Conservation (phyloP, 2,888 invertebrate species). For the Neuroscelio doddi region DNA sequence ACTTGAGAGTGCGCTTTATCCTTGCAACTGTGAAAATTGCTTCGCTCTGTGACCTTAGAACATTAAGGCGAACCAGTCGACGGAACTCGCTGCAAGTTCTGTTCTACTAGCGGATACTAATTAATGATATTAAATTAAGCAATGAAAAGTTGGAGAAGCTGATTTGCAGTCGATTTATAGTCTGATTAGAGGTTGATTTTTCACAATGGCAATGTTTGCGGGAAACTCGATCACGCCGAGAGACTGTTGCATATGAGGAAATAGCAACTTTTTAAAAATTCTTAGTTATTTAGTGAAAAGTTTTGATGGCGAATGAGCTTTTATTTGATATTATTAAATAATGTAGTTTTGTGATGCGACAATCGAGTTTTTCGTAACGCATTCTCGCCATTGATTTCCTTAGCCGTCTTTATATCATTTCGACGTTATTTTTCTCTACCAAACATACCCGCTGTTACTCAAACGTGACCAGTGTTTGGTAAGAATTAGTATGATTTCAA, state of each 20-base stretch:
- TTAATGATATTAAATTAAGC: constrained; percentile 62
- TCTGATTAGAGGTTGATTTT: constrained; percentile 37
- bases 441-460: constrained; percentile 55
- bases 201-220: constrained; percentile 28
- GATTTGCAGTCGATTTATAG: constrained; percentile 58
- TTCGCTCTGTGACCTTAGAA: constrained; percentile 56
- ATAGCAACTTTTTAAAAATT: constrained; percentile 44
- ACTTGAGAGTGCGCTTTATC: constrained; percentile 18
- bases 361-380: constrained; percentile 23
- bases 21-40: constrained; percentile 38
- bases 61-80: constrained; percentile 52
- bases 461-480: constrained; percentile 56
- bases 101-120: constrained; percentile 52
- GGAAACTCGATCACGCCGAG: constrained; percentile 1
- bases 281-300: constrained; percentile 24
- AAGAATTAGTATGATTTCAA: constrained; percentile 51
- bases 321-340: neutral
- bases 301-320: neutral
- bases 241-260: neutral
- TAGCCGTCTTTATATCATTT: constrained; percentile 41
- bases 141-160: constrained; percentile 58
- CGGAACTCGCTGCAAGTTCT: constrained; percentile 46
- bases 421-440: constrained; percentile 50
- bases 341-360: neutral
- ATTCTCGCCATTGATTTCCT: constrained; percentile 28